A percentile compares a stretch with the other conserved stretches of the same genome.
phyloP scores from a whole-genome alignment of 2,888 invertebrate species.

The Ethmia dodecea region DNA sequence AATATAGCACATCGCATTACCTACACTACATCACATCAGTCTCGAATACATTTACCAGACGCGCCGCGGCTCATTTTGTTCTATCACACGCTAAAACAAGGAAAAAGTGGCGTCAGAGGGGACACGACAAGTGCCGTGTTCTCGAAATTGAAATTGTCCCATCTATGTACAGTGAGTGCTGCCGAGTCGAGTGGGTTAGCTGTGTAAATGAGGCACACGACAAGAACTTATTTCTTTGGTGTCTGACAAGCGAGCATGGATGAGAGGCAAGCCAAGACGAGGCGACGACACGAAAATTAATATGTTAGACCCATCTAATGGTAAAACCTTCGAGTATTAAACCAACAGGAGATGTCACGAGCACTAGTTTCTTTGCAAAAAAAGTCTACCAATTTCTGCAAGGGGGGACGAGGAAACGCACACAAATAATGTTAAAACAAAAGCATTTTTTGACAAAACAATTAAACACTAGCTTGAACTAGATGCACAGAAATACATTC shows the following conservation, averaged over 20 bases:
- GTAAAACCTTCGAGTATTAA: too few species aligned
- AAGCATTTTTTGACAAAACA: too few species aligned
- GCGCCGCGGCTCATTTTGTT: not conserved
- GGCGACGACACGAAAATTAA: too few species aligned
- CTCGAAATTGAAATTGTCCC: not conserved
- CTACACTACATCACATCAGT: slow-evolving; percentile 53
- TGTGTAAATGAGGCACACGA: not conserved
- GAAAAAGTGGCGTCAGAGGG: not conserved
- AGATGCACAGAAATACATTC: too few species aligned
- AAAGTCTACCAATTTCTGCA: too few species aligned
- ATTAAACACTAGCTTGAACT: too few species aligned
- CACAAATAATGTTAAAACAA: too few species aligned
- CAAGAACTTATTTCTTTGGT: too few species aligned
- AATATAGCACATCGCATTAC: slow-evolving; percentile 49
- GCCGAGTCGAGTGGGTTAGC: not conserved
- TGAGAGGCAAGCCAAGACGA: not conserved
- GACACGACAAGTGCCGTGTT: not conserved
- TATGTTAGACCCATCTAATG: too few species aligned
- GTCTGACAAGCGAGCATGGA: not conserved
- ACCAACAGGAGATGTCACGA: too few species aligned
- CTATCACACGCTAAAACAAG: not conserved
- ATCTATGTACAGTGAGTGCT: not conserved
- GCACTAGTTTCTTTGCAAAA: too few species aligned
- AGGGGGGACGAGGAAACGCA: too few species aligned
- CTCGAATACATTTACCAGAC: slow-evolving; percentile 26